Evolutionary conservation across 2,797 vertebrate genomes (phyloP).

Genomic region (Myotis myotis): DNA sequence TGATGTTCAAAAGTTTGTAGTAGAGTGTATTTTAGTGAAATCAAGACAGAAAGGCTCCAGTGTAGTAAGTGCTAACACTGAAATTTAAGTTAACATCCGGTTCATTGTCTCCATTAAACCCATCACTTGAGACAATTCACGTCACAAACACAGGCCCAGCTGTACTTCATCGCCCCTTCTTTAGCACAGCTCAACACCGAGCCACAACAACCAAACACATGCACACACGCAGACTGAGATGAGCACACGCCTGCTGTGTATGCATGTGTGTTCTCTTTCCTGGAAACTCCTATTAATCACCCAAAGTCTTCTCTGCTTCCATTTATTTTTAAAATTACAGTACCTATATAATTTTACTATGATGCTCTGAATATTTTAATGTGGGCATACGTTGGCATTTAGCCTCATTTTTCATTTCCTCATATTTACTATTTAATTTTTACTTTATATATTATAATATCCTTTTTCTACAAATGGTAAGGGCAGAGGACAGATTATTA

Average conservation of each 20-base stretch:
- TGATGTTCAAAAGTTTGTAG: background rate
- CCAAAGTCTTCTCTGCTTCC: background rate
- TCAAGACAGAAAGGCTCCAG: background rate
- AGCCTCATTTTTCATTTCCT: background rate
- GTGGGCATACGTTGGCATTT: background rate
- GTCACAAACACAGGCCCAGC: background rate
- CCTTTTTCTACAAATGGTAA: background rate
- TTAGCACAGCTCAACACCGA: background rate
- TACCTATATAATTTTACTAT: background rate
- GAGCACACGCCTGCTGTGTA: background rate
- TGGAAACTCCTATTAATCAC: background rate
- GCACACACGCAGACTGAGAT: background rate
- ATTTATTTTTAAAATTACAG: background rate
- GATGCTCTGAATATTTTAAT: background rate
- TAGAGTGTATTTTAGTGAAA: background rate
- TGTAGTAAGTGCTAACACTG: background rate
- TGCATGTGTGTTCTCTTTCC: background rate
- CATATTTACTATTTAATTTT: background rate
- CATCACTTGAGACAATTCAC: background rate
- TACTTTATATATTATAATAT: background rate
- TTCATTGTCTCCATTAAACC: background rate
- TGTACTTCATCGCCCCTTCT: background rate
- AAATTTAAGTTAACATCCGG: background rate
- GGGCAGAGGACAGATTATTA: background rate
- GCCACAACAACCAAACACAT: background rate